Conservation (phyloP, 2,888 invertebrate species). For the Shargacucullia verbasci region DNA sequence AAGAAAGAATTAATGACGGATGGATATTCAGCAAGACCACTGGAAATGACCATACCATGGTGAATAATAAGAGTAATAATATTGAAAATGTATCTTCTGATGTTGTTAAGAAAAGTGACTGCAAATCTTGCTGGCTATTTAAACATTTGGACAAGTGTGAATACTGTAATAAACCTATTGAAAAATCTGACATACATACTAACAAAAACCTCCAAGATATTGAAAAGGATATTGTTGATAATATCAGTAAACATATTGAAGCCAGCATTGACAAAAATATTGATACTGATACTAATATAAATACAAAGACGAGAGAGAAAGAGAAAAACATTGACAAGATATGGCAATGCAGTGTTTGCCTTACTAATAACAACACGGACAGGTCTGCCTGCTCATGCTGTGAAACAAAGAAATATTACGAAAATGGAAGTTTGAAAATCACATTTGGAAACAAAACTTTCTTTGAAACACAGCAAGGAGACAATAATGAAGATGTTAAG, state of each 20-base stretch:
- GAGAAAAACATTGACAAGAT: slow-evolving; percentile 3
- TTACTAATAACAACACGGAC: slow-evolving; percentile 60
- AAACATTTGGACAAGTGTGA: slow-evolving; percentile 60
- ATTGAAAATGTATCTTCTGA: background rate
- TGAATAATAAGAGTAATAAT: background rate
- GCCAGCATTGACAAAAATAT: background rate
- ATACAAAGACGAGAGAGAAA: background rate
- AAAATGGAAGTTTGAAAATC: slow-evolving; percentile 39
- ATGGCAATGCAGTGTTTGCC: slow-evolving; percentile 73
- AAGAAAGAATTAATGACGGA: background rate
- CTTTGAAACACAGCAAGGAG: background rate
- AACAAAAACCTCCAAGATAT: background rate
- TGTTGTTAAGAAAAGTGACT: slow-evolving; percentile 30
- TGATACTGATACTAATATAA: slow-evolving; percentile 1
- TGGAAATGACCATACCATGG: background rate
- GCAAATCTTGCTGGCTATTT: slow-evolving; percentile 71
- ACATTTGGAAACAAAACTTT: slow-evolving; percentile 46
- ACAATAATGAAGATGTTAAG: background rate
- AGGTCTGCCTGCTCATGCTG: slow-evolving; percentile 69
- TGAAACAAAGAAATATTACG: slow-evolving; percentile 52
- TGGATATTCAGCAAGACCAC: slow-evolving; percentile 13
- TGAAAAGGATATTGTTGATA: background rate
- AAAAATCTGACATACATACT: slow-evolving; percentile 9
- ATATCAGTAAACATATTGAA: background rate
- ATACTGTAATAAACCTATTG: slow-evolving; percentile 59